A percentile compares a stretch with the other conserved stretches of the same genome.
Conservation (phyloP, 2,888 invertebrate genomes). For the Therioaphis trifolii region DNA sequence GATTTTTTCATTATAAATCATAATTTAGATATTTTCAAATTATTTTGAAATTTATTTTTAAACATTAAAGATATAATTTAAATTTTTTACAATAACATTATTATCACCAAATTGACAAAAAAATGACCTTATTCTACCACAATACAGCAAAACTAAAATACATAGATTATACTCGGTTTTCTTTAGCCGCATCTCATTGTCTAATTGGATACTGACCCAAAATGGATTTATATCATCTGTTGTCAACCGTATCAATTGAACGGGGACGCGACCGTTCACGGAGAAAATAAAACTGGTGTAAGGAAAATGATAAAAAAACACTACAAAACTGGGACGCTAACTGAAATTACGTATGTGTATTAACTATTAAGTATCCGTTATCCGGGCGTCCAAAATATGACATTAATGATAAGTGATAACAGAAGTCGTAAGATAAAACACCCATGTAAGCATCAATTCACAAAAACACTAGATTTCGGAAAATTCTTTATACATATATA, state of each 20-base stretch:
- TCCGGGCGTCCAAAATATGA: not conserved
- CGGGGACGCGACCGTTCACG: conserved; percentile 26
- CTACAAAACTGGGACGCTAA: conserved; percentile 9
- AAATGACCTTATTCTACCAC: not conserved
- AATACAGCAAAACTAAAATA: conserved; percentile 1
- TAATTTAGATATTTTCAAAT: not conserved
- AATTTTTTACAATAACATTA: not conserved
- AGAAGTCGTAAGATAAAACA: not conserved
- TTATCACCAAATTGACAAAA: not conserved
- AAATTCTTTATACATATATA: too few species aligned
- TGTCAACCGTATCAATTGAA: conserved; percentile 51
- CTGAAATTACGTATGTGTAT: not conserved
- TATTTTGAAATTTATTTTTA: not conserved
- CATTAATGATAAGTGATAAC: not conserved
- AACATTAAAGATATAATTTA: not conserved
- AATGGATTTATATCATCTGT: conserved; percentile 47
- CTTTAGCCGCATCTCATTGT: conserved; percentile 34
- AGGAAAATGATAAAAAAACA: not conserved
- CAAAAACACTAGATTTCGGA: too few species aligned
- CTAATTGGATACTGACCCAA: conserved; percentile 39
- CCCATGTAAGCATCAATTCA: too few species aligned
- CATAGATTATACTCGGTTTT: conserved; percentile 24
- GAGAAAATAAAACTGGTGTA: not conserved
- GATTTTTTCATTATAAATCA: not conserved
- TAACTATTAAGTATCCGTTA: conserved; percentile 25